Percentiles rank a stretch among this genome's conserved stretches.
Conservation (phyloP, 2,113 vertebrate genomes). For the Trogon melanurus region DNA sequence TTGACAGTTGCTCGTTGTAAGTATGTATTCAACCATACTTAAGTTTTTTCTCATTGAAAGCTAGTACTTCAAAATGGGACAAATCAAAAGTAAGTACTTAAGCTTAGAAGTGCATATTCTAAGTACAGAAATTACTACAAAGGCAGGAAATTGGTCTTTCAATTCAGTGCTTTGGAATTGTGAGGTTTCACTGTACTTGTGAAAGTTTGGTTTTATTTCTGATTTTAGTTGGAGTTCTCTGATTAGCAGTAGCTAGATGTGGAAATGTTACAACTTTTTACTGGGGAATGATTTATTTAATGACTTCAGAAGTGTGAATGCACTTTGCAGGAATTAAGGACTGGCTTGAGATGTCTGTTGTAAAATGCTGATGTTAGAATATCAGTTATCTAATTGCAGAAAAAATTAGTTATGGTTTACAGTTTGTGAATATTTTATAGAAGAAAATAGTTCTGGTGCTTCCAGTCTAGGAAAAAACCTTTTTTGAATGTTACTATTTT, state of each 20-base stretch:
- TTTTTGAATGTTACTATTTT: not conserved
- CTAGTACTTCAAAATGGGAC: not conserved
- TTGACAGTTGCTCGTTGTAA: not conserved
- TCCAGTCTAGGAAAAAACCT: not conserved
- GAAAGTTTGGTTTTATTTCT: not conserved
- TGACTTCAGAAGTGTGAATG: not conserved
- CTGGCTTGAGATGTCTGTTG: not conserved
- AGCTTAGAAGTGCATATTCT: not conserved
- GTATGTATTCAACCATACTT: not conserved
- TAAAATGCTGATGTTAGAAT: not conserved
- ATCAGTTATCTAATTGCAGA: not conserved
- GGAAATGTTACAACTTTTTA: not conserved
- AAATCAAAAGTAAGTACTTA: constrained; percentile 1
- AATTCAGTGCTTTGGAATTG: not conserved
- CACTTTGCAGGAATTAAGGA: not conserved
- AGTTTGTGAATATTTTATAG: not conserved
- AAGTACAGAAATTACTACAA: not conserved
- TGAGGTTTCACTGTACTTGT: not conserved
- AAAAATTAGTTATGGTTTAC: not conserved
- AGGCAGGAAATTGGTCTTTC: not conserved
- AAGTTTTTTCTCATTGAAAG: not conserved
- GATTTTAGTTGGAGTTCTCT: not conserved
- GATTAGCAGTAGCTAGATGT: not conserved
- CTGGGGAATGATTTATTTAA: not conserved
- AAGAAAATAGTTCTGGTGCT: not conserved